Evolutionary conservation across 2,113 vertebrate genomes (phyloP).

Genomic region (Procavia capensis): DNA sequence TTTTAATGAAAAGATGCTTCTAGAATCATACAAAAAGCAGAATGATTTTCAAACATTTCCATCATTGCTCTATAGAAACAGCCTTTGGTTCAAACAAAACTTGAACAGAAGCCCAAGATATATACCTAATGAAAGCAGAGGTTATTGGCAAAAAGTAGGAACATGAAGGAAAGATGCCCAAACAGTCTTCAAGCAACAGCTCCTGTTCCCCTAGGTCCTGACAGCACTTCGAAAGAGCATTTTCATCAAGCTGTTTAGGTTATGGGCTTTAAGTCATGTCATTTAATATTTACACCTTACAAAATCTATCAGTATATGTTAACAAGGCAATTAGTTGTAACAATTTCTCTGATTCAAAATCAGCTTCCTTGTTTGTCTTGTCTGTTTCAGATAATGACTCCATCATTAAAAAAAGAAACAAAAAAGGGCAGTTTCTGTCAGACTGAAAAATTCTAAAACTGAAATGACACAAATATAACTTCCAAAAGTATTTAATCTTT

Average conservation of each 20-base stretch:
- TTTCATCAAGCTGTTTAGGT: background rate
- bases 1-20: background rate
- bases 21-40: background rate
- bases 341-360: constrained; percentile 9
- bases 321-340: background rate
- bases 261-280: background rate
- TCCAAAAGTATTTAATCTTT: background rate
- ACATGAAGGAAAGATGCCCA: background rate
- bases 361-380: background rate
- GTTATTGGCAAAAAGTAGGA: background rate
- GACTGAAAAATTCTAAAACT: background rate
- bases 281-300: background rate
- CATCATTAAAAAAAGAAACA: background rate
- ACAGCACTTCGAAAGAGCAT: background rate
- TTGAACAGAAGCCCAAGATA: background rate
- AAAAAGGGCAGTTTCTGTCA: background rate
- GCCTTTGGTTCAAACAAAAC: background rate
- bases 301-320: background rate
- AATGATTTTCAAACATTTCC: background rate
- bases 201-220: background rate
- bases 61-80: background rate
- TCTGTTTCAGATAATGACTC: background rate
- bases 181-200: background rate
- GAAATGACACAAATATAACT: background rate
- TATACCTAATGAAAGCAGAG: background rate